Conservation (phyloP, 2,113 vertebrate genomes). For the Naja naja region DNA sequence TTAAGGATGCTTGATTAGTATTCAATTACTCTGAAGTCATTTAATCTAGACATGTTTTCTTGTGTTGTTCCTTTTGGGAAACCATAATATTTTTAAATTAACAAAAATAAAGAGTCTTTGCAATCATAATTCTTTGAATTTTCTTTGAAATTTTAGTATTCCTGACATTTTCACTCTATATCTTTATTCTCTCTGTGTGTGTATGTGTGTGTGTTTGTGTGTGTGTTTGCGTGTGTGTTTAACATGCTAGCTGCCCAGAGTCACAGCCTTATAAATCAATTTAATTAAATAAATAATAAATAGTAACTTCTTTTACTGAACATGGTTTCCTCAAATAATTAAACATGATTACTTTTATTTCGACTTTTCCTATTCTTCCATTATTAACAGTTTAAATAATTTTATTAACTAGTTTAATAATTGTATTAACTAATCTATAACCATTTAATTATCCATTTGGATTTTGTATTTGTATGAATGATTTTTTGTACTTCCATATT, state of each 20-base stretch:
- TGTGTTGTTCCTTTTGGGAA: slow-evolving; percentile 4
- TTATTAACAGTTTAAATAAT: slow-evolving; percentile 42
- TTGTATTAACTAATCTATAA: slow-evolving; percentile 52
- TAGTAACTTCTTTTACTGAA: not conserved
- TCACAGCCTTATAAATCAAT: not conserved
- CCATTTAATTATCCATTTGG: slow-evolving; percentile 33
- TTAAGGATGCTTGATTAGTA: not conserved
- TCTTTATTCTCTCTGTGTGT: too few relatives aligned
- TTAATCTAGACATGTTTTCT: not conserved
- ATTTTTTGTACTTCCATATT: slow-evolving; percentile 9
- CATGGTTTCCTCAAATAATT: slow-evolving; percentile 31
- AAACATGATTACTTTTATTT: slow-evolving; percentile 34
- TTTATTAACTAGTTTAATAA: slow-evolving; percentile 40
- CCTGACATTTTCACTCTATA: not conserved
- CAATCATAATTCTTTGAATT: slow-evolving; percentile 25
- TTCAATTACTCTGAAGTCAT: not conserved
- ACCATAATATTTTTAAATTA: not conserved
- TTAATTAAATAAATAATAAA: slow-evolving; percentile 24
- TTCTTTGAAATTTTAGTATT: not conserved
- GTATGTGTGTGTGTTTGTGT: too few relatives aligned
- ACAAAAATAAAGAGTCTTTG: not conserved
- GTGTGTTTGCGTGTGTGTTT: not conserved
- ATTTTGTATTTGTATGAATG: not conserved
- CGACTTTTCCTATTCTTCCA: slow-evolving; percentile 31
- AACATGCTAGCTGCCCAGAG: not conserved